Base-by-base conservation (phyloP, 37 sponge, comb jelly and placozoan species). In the Chondrilla cf. caribensis region DNA sequence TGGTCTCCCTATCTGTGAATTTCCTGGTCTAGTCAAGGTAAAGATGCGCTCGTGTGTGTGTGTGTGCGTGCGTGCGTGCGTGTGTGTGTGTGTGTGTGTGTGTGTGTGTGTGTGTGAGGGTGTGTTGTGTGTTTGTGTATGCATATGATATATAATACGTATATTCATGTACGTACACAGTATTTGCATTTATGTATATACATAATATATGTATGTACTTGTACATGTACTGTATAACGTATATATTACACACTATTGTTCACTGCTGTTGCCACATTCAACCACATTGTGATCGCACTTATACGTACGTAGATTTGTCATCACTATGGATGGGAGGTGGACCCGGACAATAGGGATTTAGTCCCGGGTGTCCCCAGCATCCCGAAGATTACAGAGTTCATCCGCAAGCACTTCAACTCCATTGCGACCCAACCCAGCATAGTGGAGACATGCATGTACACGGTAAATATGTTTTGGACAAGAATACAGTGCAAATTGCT, bases 11-110 rank as follows among this genome's bases (percentile, higher is more conserved):
- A 54, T 88, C 3, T 58, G 68, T 54, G 96, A 96, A 68, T 96
- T 93, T 70, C 96, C 96, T 24, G 96, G 93, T n/a, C 62, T 93
- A 5, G 4, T 90, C 31, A 95, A 95, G 90, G 92, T 95, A 36
- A 58, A 82, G 71, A 31, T 36, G 32, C 28, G 68, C 29, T 31
- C 17, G 33, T 67, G 35, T 33, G 68, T 29, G 29, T 60, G 64
- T 60, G 5, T 26, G 29, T 60, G 64, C 33, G 35, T 67, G 35
- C 17, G 14, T 67, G 35, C 22, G 29, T 60, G 29, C 15, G 29
- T 26, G 64, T 60, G 35, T 26, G 68, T 29, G 14, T 33, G 15
- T 8, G 32, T 29, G 68, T 29, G 68, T 67, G 35, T 67, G 68
- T 67, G 35, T 26, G 51, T 47, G 51, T 62, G 68, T 67, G 7